Conservation (phyloP, 53 echinoderm and acorn worm species). For the Mesocentrotus franciscanus region DNA sequence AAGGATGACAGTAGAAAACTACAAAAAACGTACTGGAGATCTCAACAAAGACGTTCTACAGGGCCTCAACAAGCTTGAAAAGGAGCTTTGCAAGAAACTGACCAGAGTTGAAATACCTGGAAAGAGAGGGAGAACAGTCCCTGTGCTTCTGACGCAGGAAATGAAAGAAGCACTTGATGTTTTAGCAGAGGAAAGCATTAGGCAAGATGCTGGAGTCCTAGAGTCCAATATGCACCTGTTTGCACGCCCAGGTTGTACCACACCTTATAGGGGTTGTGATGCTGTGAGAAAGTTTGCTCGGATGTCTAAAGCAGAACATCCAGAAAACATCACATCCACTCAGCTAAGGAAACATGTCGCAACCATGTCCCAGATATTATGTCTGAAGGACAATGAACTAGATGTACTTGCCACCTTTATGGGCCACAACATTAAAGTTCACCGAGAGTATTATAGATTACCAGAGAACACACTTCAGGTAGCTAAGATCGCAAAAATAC, state of each 20-base stretch:
- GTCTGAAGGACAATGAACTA: slow-evolving; percentile 73
- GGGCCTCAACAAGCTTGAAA: slow-evolving; percentile 57
- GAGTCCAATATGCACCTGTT: slow-evolving; percentile 64
- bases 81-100: slow-evolving; percentile 59
- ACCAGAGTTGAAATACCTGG: slow-evolving; percentile 54
- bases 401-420: slow-evolving; percentile 70
- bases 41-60: slow-evolving; percentile 57
- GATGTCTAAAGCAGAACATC: slow-evolving; percentile 56
- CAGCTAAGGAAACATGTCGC: slow-evolving; percentile 76
- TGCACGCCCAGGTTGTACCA: slow-evolving; percentile 68
- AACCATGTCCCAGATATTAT: slow-evolving; percentile 73
- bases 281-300: slow-evolving; percentile 59
- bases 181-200: slow-evolving; percentile 47
- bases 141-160: slow-evolving; percentile 48
- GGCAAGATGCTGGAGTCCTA: slow-evolving; percentile 57
- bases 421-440: slow-evolving; percentile 71
- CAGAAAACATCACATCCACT: slow-evolving; percentile 73
- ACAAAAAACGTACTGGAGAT: slow-evolving; percentile 52
- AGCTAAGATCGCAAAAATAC: slow-evolving; percentile 73
- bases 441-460: slow-evolving; percentile 70
- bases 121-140: slow-evolving; percentile 55
- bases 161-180: slow-evolving; percentile 55
- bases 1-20: slow-evolving; percentile 67
- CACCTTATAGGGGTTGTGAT: slow-evolving; percentile 68
- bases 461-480: slow-evolving; percentile 70